Evolutionary conservation across 1,140 invertebrate genomes (phyloP).

Genomic region (Megalonaias nervosa): DNA sequence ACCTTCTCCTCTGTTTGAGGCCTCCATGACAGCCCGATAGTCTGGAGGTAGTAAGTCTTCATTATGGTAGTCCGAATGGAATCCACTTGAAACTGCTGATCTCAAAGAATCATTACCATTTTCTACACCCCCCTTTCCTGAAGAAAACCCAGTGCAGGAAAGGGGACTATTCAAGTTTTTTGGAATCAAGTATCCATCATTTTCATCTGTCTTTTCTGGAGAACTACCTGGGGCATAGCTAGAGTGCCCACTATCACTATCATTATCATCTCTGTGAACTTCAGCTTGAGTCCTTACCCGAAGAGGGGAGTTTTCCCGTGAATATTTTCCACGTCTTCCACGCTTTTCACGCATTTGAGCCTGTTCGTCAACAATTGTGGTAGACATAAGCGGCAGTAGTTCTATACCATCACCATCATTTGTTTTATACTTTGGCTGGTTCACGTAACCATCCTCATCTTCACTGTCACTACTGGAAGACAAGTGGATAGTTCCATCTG

Average conservation of each 20-base stretch:
- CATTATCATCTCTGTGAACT: constrained; percentile 51
- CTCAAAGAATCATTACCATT: constrained; percentile 22
- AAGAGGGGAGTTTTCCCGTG: constrained; percentile 29
- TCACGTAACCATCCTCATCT: constrained; percentile 38
- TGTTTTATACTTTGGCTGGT: constrained; percentile 34
- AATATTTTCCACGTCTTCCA: constrained; percentile 12
- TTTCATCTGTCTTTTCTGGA: constrained; percentile 47
- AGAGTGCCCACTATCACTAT: constrained; percentile 66
- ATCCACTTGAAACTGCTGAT: constrained; percentile 20
- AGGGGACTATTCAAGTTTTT: constrained; percentile 34
- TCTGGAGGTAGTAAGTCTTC: constrained; percentile 46
- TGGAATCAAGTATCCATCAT: constrained; percentile 62
- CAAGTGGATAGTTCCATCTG: constrained; percentile 8
- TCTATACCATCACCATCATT: constrained; percentile 45
- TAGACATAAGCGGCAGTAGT: constrained; percentile 44
- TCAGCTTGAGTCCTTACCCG: constrained; percentile 51
- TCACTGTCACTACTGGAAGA: constrained; percentile 22
- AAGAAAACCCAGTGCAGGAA: constrained; percentile 8
- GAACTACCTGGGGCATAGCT: constrained; percentile 62
- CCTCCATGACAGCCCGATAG: constrained; percentile 45
- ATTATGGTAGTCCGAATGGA: constrained; percentile 28
- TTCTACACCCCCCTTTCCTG: constrained; percentile 7
- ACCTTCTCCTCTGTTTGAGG: too few relatives aligned
- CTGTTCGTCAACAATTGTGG: constrained; percentile 16
- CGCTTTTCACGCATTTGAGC: constrained; percentile 31